phyloP scores from a whole-genome alignment of 1,140 invertebrate genomes.

The Potamilus streckersoni region DNA sequence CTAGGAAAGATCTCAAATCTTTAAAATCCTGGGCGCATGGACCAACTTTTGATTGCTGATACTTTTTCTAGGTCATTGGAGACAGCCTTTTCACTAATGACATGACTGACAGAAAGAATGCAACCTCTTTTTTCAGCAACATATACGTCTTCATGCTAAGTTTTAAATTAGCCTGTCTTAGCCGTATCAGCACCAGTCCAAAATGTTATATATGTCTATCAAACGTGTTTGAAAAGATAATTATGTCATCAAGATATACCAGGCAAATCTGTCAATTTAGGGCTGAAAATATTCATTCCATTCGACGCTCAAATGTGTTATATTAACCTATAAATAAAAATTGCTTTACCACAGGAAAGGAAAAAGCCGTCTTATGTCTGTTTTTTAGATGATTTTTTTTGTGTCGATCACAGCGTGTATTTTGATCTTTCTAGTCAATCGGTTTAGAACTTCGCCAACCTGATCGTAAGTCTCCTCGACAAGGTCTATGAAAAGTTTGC shows the following conservation, averaged over 20 bases:
- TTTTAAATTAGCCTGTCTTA: slow-evolving; percentile 40
- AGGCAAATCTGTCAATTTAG: slow-evolving; percentile 9
- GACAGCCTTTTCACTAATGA: slow-evolving; percentile 4
- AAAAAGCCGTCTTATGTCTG: neutral
- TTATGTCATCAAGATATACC: slow-evolving; percentile 70
- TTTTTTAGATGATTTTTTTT: neutral
- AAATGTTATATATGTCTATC: slow-evolving; percentile 66
- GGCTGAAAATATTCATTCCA: neutral
- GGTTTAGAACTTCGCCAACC: no score
- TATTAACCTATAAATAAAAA: neutral
- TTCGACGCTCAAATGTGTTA: neutral
- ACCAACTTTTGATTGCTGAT: neutral
- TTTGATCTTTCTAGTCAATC: no score
- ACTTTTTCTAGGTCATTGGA: neutral
- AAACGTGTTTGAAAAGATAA: slow-evolving; percentile 60
- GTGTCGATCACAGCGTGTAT: no score
- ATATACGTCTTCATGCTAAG: slow-evolving; percentile 30
- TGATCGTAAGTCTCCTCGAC: no score
- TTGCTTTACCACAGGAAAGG: neutral
- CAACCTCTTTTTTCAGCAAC: slow-evolving; percentile 15
- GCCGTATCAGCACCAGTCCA: slow-evolving; percentile 31
- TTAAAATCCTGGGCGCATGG: slow-evolving; percentile 14
- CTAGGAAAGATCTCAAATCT: slow-evolving; percentile 12
- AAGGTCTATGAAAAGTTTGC: no score
- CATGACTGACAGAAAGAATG: neutral